These are phyloP conservation scores for Carduelis carduelis DNA, from an alignment of 2,797 vertebrate species.

Conservation along the genomic window DNA sequence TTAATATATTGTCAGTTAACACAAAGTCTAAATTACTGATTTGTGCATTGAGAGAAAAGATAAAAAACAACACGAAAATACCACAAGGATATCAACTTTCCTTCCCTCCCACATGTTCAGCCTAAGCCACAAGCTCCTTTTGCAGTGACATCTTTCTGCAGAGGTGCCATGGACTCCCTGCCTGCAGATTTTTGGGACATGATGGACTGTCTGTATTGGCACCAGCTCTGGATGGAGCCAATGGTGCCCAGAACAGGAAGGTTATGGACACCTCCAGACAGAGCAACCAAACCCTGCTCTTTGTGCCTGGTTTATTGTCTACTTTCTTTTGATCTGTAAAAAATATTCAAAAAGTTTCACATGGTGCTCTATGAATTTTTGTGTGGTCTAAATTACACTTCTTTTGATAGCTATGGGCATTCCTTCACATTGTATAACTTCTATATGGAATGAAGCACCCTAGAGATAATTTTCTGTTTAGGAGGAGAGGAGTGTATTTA, in stretches of 20 bases:
- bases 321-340: neutral
- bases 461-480: neutral
- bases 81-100: neutral
- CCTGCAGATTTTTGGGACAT: neutral
- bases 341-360: neutral
- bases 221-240: neutral
- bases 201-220: accelerated
- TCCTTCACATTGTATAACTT: neutral
- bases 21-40: neutral
- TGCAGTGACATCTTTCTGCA: neutral
- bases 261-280: neutral
- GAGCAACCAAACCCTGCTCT: neutral
- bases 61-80: neutral
- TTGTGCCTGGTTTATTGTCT: neutral
- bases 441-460: neutral
- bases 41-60: neutral
- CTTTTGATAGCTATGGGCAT: neutral
- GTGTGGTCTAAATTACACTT: neutral
- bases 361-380: neutral
- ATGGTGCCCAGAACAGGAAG: accelerated
- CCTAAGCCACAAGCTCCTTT: neutral
- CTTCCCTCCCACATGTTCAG: neutral
- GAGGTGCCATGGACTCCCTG: accelerated
- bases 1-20: neutral
- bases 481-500: neutral